phyloP scores from a whole-genome alignment of 2,113 vertebrate genomes.

The Rostratula benghalensis region DNA sequence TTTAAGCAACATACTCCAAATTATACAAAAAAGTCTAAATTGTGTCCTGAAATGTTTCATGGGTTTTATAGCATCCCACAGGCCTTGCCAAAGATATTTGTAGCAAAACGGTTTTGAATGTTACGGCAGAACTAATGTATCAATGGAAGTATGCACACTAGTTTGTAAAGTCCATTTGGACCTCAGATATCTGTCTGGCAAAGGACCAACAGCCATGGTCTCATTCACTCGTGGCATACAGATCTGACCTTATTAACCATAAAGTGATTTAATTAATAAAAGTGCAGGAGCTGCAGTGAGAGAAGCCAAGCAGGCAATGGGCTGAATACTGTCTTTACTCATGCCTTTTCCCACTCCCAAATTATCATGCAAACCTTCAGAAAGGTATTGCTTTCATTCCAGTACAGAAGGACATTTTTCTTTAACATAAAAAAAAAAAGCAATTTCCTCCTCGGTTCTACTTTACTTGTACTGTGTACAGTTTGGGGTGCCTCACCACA shows the following conservation, averaged over 20 bases:
- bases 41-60: not conserved
- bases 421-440: not conserved
- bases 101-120: not conserved
- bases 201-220: not conserved
- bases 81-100: not conserved
- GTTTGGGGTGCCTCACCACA: too few species aligned
- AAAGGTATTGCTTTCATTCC: not conserved
- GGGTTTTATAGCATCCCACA: not conserved
- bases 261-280: not conserved
- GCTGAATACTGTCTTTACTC: not conserved
- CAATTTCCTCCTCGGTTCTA: not conserved
- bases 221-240: not conserved
- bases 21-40: not conserved
- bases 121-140: not conserved
- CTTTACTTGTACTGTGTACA: not conserved
- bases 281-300: not conserved
- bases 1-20: not conserved
- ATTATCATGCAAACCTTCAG: not conserved
- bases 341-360: not conserved
- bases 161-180: not conserved
- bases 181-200: not conserved
- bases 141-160: not conserved
- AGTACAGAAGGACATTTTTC: not conserved
- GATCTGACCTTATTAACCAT: not conserved
- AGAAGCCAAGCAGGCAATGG: not conserved